Evolutionary conservation across 2,797 vertebrate species (phyloP).

Genomic region (Eleutherodactylus coqui): DNA sequence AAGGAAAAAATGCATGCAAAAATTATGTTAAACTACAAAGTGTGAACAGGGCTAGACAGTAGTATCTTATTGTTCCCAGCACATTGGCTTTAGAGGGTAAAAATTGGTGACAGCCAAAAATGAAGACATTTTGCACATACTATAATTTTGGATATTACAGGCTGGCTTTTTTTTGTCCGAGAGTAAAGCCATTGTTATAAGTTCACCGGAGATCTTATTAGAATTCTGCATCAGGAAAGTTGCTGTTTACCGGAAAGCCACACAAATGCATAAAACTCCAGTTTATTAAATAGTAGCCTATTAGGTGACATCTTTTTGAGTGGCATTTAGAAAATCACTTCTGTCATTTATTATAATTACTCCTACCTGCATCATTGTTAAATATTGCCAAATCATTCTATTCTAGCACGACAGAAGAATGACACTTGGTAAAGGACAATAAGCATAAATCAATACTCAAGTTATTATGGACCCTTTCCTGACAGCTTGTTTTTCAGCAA

Average conservation of each 20-base stretch:
- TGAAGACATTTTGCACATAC: neutral
- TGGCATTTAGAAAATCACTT: slow-evolving; percentile 21
- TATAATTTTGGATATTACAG: neutral
- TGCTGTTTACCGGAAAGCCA: slow-evolving; percentile 2
- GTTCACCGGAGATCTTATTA: neutral
- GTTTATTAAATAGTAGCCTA: slow-evolving; percentile 12
- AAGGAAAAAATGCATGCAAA: neutral
- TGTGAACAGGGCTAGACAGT: neutral
- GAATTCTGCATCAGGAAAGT: neutral
- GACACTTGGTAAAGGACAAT: slow-evolving; percentile 52
- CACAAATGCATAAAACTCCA: neutral
- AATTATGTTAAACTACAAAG: neutral
- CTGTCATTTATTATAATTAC: slow-evolving; percentile 21
- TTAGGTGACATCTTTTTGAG: slow-evolving; percentile 27
- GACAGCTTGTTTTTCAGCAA: slow-evolving; percentile 55
- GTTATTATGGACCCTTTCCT: slow-evolving; percentile 32
- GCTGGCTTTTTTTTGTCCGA: neutral
- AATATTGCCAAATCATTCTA: slow-evolving; percentile 30
- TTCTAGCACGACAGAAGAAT: slow-evolving; percentile 31
- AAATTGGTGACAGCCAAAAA: neutral
- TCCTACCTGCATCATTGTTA: slow-evolving; percentile 29
- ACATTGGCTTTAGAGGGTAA: neutral
- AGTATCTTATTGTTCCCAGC: neutral
- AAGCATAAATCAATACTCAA: slow-evolving; percentile 49
- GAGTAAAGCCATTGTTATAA: neutral